Percentiles rank a stretch among this genome's conserved stretches.
phyloP scores from a whole-genome alignment of 2,888 invertebrate genomes.

The Standfussiana lucernea region DNA sequence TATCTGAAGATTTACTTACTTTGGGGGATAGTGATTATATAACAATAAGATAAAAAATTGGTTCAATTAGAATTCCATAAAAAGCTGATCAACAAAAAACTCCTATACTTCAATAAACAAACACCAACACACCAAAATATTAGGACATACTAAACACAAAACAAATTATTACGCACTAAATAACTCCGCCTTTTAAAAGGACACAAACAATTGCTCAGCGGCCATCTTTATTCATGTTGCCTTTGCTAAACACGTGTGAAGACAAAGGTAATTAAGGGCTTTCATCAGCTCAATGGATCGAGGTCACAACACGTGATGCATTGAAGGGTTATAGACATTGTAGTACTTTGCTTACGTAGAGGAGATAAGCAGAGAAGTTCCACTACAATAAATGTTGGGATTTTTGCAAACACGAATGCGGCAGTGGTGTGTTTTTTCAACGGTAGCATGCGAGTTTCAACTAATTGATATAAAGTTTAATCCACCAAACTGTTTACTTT shows the following conservation, averaged over 20 bases:
- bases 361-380: conserved; percentile 26
- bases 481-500: background rate
- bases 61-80: background rate
- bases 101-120: background rate
- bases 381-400: conserved; percentile 1
- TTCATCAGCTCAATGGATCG: conserved; percentile 73
- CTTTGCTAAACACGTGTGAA: conserved; percentile 78
- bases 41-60: background rate
- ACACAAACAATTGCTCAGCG: conserved; percentile 51
- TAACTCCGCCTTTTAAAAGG: conserved; percentile 23
- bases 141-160: conserved; percentile 21
- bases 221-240: conserved; percentile 63
- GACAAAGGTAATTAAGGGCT: conserved; percentile 84
- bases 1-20: background rate
- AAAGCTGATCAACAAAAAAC: background rate
- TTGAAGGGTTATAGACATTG: conserved; percentile 59
- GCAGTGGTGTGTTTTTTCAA: background rate
- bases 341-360: conserved; percentile 21
- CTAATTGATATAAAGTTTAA: background rate
- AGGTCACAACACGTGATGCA: conserved; percentile 79
- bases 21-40: background rate
- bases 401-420: background rate
- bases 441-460: background rate
- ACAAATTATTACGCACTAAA: conserved; percentile 50
- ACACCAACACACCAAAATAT: conserved; percentile 16